Evolutionary conservation across 2,888 invertebrate species (phyloP).

Genomic region (Thymelicus sylvestris): DNA sequence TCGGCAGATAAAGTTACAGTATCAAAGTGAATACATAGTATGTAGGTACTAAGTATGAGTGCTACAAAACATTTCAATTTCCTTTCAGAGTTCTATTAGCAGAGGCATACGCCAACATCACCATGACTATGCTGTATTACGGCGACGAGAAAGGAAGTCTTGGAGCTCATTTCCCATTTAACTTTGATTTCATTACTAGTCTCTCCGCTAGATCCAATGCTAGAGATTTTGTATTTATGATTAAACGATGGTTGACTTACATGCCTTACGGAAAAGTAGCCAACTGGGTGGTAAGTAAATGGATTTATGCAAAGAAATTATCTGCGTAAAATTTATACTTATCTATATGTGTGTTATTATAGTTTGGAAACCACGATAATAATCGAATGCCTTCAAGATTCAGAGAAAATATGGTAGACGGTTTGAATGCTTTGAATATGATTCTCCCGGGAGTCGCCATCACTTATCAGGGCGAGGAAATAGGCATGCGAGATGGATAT

Average conservation of each 20-base stretch:
- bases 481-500: conserved; percentile 87
- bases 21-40: background rate
- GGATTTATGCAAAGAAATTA: too few relatives aligned
- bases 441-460: conserved; percentile 90
- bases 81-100: conserved; percentile 82
- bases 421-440: conserved; percentile 88
- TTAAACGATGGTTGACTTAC: conserved; percentile 84
- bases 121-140: conserved; percentile 86
- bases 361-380: conserved; percentile 90
- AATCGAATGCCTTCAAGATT: conserved; percentile 86
- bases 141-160: conserved; percentile 69
- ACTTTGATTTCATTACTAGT: conserved; percentile 85
- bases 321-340: background rate
- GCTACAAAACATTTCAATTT: conserved; percentile 9
- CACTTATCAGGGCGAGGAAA: conserved; percentile 94
- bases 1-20: background rate
- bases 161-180: conserved; percentile 87
- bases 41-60: background rate
- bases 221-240: conserved; percentile 73
- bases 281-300: conserved; percentile 86
- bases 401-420: conserved; percentile 87
- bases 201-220: conserved; percentile 74
- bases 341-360: conserved; percentile 38
- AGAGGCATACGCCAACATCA: conserved; percentile 85
- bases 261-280: conserved; percentile 84